Evolutionary conservation across 2,888 invertebrate species (phyloP).

Genomic region (Leuctra nigra): DNA sequence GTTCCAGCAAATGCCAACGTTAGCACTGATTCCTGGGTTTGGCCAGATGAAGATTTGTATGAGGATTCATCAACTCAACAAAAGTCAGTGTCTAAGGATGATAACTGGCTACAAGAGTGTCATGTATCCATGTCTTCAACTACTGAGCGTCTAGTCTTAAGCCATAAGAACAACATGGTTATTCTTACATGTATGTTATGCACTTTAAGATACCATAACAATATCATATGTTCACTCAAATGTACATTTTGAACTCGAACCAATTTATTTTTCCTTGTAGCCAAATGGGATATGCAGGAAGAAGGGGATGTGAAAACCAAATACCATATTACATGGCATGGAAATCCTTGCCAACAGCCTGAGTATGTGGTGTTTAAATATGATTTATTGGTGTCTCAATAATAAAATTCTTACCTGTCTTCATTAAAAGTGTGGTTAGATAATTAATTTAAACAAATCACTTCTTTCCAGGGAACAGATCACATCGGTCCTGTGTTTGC

Average conservation of each 20-base stretch:
- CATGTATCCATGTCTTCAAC: constrained; percentile 63
- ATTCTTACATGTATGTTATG: constrained; percentile 49
- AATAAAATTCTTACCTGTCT: no score
- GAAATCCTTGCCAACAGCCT: constrained; percentile 43
- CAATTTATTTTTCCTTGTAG: constrained; percentile 36
- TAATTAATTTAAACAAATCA: constrained; percentile 24
- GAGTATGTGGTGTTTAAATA: constrained; percentile 36
- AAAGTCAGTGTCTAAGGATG: no score
- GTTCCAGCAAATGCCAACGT: no score
- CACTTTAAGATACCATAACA: neutral
- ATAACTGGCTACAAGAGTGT: constrained; percentile 62
- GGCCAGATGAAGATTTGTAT: no score
- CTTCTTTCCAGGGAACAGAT: constrained; percentile 43
- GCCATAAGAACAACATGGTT: constrained; percentile 56
- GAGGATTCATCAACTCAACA: no score
- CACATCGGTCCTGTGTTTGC: constrained; percentile 46
- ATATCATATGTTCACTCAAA: neutral
- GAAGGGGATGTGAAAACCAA: constrained; percentile 42
- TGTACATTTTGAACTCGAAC: neutral
- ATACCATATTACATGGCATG: constrained; percentile 52
- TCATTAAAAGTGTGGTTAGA: neutral
- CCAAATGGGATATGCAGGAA: constrained; percentile 54
- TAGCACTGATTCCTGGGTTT: no score
- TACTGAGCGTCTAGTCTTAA: constrained; percentile 62
- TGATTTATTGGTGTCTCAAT: neutral